A percentile compares a stretch with the other conserved stretches of the same genome.
These are phyloP conservation scores for Struthio camelus DNA, from an alignment of 2,113 vertebrate genomes.

Conservation along the genomic window DNA sequence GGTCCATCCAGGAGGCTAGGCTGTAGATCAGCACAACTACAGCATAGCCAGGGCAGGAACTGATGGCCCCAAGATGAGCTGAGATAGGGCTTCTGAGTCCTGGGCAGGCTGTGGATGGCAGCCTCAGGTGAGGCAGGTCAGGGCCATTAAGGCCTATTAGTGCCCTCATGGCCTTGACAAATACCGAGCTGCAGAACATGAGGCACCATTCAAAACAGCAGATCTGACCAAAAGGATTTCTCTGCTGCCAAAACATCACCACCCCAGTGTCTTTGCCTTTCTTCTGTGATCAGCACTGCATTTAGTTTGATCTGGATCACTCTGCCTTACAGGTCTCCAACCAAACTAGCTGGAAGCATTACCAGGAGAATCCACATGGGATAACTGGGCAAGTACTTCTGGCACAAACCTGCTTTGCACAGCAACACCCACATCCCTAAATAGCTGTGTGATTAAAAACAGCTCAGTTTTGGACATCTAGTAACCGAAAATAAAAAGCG, in stretches of 20 bases:
- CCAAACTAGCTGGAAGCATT: neutral
- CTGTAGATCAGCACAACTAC: neutral
- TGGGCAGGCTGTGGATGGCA: neutral
- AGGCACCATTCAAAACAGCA: neutral
- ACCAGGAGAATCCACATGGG: neutral
- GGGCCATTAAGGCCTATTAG: neutral
- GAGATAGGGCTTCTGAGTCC: neutral
- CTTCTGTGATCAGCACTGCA: neutral
- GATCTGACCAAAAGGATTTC: neutral
- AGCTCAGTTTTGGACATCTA: neutral
- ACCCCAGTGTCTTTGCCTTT: neutral
- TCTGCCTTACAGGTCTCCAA: neutral
- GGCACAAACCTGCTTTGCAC: neutral
- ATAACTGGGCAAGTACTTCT: neutral
- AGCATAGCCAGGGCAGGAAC: neutral
- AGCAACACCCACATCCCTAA: neutral
- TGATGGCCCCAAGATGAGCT: neutral
- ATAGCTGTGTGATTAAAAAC: neutral
- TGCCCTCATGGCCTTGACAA: accelerated
- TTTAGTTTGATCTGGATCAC: neutral
- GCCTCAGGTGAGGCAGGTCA: neutral
- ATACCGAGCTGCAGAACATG: neutral
- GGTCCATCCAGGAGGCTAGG: neutral
- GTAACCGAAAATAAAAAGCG: neutral
- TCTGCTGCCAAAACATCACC: neutral